Conservation (phyloP, 2,888 invertebrate genomes). For the Drosophila hamatofila region DNA sequence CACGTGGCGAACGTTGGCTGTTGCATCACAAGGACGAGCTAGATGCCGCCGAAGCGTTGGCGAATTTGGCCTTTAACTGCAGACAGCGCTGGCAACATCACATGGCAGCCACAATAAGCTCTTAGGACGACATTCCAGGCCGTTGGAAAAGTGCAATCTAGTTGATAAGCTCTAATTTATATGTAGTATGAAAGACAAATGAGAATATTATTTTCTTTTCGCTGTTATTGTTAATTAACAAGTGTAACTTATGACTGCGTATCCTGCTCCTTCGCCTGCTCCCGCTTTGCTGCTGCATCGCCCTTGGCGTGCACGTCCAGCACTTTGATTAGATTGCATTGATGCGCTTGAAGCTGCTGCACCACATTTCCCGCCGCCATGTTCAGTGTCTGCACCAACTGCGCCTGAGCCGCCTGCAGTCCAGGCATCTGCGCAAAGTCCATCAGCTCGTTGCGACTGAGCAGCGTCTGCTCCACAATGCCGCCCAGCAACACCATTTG, state of each 20-base stretch:
- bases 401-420: slow-evolving; percentile 88
- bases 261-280: not conserved
- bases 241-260: slow-evolving; percentile 37
- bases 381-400: slow-evolving; percentile 89
- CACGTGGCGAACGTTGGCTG: slow-evolving; percentile 56
- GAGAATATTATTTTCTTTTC: slow-evolving; percentile 42
- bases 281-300: not conserved
- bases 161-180: slow-evolving; percentile 51
- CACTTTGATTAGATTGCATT: slow-evolving; percentile 88
- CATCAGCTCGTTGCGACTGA: slow-evolving; percentile 90
- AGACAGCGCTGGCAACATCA: slow-evolving; percentile 81
- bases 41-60: slow-evolving; percentile 91
- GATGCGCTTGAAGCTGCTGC: slow-evolving; percentile 89
- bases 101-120: slow-evolving; percentile 69
- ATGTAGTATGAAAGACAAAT: slow-evolving; percentile 67
- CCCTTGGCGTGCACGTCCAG: slow-evolving; percentile 87
- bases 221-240: slow-evolving; percentile 55
- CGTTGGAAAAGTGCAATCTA: slow-evolving; percentile 76
- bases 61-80: slow-evolving; percentile 87
- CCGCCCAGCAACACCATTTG: slow-evolving; percentile 91
- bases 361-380: slow-evolving; percentile 89
- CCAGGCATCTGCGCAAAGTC: slow-evolving; percentile 89
- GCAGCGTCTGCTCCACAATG: slow-evolving; percentile 89
- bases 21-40: slow-evolving; percentile 90
- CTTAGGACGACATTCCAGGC: slow-evolving; percentile 83